These are phyloP conservation scores for Micronycteris hirsuta DNA, from an alignment of 2,113 vertebrate genomes.

Conservation along the genomic window DNA sequence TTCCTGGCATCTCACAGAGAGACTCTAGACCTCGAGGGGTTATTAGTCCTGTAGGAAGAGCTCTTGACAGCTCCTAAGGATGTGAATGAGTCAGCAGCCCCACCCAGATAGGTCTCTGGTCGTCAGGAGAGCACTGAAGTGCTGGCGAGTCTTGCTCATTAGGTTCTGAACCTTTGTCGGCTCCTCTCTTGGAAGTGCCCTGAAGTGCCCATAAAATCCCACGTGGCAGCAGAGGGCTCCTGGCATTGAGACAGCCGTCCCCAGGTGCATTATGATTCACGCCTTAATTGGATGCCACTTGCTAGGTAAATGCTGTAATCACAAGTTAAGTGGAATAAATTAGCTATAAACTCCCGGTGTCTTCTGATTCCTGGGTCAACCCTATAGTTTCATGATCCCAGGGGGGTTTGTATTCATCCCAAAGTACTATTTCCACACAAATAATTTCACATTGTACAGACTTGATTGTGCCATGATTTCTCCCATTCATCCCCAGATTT, in stretches of 20 bases:
- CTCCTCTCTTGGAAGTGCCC: not conserved
- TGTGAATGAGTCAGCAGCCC: not conserved
- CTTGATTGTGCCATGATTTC: not conserved
- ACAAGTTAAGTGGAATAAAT: slow-evolving; percentile 25
- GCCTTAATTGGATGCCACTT: not conserved
- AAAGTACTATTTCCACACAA: not conserved
- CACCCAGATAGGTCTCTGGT: not conserved
- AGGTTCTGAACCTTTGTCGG: not conserved
- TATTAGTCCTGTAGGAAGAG: not conserved
- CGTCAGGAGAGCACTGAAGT: not conserved
- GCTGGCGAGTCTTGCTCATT: not conserved
- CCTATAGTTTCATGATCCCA: not conserved
- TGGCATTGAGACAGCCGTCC: not conserved
- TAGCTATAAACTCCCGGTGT: not conserved
- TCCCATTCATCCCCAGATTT: not conserved
- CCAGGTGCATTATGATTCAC: not conserved
- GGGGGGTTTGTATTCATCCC: slow-evolving; percentile 6
- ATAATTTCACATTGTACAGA: slow-evolving; percentile 7
- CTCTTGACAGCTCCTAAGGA: not conserved
- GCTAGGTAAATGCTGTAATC: slow-evolving; percentile 34
- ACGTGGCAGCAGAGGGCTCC: not conserved
- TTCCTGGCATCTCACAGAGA: not conserved
- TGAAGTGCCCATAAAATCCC: not conserved
- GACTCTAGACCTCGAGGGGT: not conserved
- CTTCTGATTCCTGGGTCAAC: not conserved